phyloP scores from a whole-genome alignment of 2,888 invertebrate genomes.

The Aphidoletes aphidimyza region DNA sequence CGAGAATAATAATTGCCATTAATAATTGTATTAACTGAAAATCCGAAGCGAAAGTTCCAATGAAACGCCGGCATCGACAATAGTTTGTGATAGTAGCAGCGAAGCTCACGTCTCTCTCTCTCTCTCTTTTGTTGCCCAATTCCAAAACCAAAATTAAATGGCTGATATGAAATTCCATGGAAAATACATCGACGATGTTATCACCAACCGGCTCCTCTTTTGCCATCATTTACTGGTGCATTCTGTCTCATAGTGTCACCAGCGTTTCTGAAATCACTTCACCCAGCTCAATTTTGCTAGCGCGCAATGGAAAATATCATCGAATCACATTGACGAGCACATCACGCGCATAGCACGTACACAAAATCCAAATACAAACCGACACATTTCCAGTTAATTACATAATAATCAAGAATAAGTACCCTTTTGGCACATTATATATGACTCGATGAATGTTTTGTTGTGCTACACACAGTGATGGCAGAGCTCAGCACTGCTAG shows the following conservation, averaged over 20 bases:
- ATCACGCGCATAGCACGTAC: neutral
- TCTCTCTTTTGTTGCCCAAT: neutral
- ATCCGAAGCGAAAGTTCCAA: too few relatives aligned
- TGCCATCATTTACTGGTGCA: too few relatives aligned
- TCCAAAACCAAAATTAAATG: too few relatives aligned
- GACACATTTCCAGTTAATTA: constrained; percentile 31
- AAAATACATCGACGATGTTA: neutral
- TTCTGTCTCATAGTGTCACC: too few relatives aligned
- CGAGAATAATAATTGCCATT: constrained; percentile 31
- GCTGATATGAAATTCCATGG: neutral
- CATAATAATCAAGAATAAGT: constrained; percentile 36
- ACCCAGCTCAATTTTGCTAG: too few relatives aligned
- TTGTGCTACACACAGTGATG: neutral
- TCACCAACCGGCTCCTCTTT: too few relatives aligned
- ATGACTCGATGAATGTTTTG: constrained; percentile 25
- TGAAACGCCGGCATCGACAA: too few relatives aligned
- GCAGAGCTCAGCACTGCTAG: too few relatives aligned
- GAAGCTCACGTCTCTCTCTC: too few relatives aligned
- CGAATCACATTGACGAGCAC: neutral
- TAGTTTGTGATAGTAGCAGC: too few relatives aligned
- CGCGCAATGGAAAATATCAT: neutral
- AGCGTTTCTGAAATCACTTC: too few relatives aligned
- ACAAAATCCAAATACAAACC: constrained; percentile 31
- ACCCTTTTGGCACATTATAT: constrained; percentile 36
- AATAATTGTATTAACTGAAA: neutral